Percentiles rank a stretch among this genome's conserved stretches.
Conservation (phyloP, 2,797 vertebrate species). For the Eupleurogrammus muticus region DNA sequence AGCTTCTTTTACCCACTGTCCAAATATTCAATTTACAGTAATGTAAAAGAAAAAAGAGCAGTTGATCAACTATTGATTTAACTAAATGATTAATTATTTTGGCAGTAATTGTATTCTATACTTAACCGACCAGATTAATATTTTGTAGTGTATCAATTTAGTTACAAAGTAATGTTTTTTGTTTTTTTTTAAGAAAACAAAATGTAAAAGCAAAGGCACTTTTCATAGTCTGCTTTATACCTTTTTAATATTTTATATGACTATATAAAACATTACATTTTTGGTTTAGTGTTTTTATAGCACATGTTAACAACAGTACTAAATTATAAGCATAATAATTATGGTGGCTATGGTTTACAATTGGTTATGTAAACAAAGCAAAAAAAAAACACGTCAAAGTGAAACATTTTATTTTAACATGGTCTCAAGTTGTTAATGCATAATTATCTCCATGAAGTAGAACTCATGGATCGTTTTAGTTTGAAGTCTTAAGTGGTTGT, state of each 20-base stretch:
- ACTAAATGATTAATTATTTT: background rate
- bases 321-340: background rate
- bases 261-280: background rate
- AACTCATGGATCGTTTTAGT: background rate
- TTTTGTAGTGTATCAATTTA: background rate
- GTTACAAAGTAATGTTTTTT: background rate
- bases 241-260: background rate
- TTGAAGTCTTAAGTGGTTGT: background rate
- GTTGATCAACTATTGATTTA: background rate
- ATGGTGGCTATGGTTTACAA: too few relatives aligned
- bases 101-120: background rate
- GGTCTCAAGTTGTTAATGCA: background rate
- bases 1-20: background rate
- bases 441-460: background rate
- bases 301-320: background rate
- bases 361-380: too few relatives aligned
- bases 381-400: too few relatives aligned
- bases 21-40: background rate
- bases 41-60: background rate
- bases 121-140: background rate
- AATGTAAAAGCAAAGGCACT: too few relatives aligned
- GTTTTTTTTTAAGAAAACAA: background rate
- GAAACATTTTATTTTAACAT: background rate
- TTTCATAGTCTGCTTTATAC: background rate
- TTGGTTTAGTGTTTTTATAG: background rate